A percentile compares a stretch with the other conserved stretches of the same genome.
Conservation (phyloP, 2,888 invertebrate species). For the Amphipoea oculea region DNA sequence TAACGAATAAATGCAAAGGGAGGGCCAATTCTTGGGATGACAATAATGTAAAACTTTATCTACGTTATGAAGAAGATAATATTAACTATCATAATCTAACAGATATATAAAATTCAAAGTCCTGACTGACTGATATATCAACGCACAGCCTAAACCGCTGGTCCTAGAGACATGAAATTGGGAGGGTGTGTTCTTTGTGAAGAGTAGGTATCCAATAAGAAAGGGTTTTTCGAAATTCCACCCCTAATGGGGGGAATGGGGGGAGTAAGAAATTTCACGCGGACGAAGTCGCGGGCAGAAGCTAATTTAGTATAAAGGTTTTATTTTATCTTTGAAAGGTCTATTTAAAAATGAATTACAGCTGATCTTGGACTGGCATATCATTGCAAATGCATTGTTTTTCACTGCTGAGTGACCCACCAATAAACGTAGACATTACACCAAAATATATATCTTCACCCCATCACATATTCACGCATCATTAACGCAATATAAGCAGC, state of each 20-base stretch:
- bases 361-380: background rate
- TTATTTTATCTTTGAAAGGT: background rate
- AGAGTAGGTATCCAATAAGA: too few relatives aligned
- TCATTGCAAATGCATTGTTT: background rate
- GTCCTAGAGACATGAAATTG: too few relatives aligned
- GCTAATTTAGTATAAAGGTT: background rate
- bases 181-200: too few relatives aligned
- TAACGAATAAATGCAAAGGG: background rate
- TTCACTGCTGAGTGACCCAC: background rate
- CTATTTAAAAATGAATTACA: background rate
- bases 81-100: background rate
- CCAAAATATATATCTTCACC: slow-evolving; percentile 12
- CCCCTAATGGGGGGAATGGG: too few relatives aligned
- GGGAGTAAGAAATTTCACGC: too few relatives aligned
- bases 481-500: slow-evolving; percentile 22
- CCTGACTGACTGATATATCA: too few relatives aligned
- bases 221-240: too few relatives aligned
- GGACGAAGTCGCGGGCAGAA: too few relatives aligned
- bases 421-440: background rate
- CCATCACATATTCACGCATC: slow-evolving; percentile 29
- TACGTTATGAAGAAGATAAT: background rate
- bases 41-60: background rate
- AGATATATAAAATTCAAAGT: too few relatives aligned
- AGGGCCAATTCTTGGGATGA: background rate
- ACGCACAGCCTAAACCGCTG: too few relatives aligned